phyloP scores from a whole-genome alignment of 2,888 invertebrate species.

The Brenthis hecate region DNA sequence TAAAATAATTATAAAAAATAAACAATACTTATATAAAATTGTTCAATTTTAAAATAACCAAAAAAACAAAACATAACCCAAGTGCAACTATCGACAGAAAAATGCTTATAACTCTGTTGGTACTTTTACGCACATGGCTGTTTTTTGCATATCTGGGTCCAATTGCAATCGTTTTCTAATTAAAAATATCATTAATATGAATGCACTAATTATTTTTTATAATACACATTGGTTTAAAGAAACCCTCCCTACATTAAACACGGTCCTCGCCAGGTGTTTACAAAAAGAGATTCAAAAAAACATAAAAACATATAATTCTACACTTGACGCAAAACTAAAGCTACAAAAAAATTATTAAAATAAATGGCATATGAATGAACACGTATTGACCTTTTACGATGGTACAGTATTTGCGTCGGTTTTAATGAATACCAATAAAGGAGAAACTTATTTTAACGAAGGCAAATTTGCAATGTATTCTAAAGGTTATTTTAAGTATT shows the following conservation, averaged over 20 bases:
- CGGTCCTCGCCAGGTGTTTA: background rate
- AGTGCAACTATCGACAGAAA: too few species aligned
- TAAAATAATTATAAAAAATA: too few species aligned
- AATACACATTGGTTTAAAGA: slow-evolving; percentile 3
- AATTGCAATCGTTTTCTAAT: too few species aligned
- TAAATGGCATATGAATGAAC: slow-evolving; percentile 36
- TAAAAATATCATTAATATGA: too few species aligned
- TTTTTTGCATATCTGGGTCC: too few species aligned
- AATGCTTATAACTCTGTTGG: too few species aligned
- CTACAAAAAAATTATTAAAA: slow-evolving; percentile 28
- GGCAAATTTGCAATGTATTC: slow-evolving; percentile 29
- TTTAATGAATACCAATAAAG: slow-evolving; percentile 42
- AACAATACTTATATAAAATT: too few species aligned
- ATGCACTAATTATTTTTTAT: too few species aligned
- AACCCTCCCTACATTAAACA: background rate
- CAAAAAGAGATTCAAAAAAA: slow-evolving; percentile 13
- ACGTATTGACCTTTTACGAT: slow-evolving; percentile 38
- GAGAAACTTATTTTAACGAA: slow-evolving; percentile 36
- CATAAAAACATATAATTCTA: slow-evolving; percentile 4
- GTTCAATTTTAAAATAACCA: too few species aligned
- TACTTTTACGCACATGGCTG: too few species aligned
- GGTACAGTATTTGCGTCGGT: slow-evolving; percentile 33
- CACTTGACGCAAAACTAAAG: slow-evolving; percentile 11
- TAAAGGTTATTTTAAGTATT: slow-evolving; percentile 21
- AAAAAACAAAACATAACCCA: too few species aligned